These are phyloP conservation scores for Sphinx pinastri DNA, from an alignment of 2,888 invertebrate species.

Conservation along the genomic window DNA sequence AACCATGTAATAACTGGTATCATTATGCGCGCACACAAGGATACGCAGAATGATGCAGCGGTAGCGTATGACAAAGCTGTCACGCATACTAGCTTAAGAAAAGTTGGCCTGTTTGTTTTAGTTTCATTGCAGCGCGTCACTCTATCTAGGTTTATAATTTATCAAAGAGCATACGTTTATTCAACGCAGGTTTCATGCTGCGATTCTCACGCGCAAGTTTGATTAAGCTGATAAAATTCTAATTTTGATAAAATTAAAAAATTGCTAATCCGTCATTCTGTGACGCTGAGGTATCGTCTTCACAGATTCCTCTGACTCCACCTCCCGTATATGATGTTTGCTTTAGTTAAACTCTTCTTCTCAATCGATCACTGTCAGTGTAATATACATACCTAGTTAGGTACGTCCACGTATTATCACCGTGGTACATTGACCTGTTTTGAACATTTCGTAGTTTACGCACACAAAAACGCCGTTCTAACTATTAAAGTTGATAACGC, in stretches of 20 bases:
- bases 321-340: slow-evolving; percentile 64
- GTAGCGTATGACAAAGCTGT: too few relatives aligned
- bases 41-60: too few relatives aligned
- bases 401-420: slow-evolving; percentile 60
- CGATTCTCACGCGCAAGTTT: slow-evolving; percentile 20
- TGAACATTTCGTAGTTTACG: slow-evolving; percentile 61
- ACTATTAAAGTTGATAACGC: slow-evolving; percentile 62
- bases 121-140: too few relatives aligned
- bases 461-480: slow-evolving; percentile 58
- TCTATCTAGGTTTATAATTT: too few relatives aligned
- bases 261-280: slow-evolving; percentile 56
- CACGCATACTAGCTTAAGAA: too few relatives aligned
- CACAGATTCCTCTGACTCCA: slow-evolving; percentile 63
- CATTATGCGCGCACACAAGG: too few relatives aligned
- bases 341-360: slow-evolving; percentile 69
- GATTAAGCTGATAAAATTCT: slow-evolving; percentile 27
- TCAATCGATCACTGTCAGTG: slow-evolving; percentile 79
- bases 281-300: slow-evolving; percentile 62
- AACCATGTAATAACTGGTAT: too few relatives aligned
- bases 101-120: too few relatives aligned
- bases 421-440: slow-evolving; percentile 74
- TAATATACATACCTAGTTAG: slow-evolving; percentile 55
- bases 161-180: too few relatives aligned
- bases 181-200: background rate
- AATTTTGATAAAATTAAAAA: too few relatives aligned